phyloP scores from a whole-genome alignment of 2,888 invertebrate species.

The Synergus umbraculus region DNA sequence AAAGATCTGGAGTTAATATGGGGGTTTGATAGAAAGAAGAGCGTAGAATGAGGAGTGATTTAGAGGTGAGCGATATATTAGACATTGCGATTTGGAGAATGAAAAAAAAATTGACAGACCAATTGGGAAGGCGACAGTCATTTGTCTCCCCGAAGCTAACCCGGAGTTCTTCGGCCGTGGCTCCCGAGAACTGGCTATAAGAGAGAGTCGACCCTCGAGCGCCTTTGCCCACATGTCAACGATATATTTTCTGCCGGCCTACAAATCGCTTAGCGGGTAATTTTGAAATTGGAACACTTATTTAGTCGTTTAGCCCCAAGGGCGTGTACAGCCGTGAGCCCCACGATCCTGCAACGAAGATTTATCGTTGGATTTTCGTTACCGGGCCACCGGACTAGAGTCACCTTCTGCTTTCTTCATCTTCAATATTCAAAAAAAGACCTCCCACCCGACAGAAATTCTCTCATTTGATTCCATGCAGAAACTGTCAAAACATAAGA shows the following conservation, averaged over 20 bases:
- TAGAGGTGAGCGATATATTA: conserved; percentile 36
- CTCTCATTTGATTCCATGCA: not conserved
- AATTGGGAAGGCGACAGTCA: conserved; percentile 67
- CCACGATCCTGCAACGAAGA: conserved; percentile 55
- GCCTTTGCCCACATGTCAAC: conserved; percentile 73
- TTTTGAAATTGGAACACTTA: conserved; percentile 77
- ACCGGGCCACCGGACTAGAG: conserved; percentile 37
- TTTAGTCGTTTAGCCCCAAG: conserved; percentile 75
- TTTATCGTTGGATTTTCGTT: conserved; percentile 67
- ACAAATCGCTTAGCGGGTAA: conserved; percentile 77
- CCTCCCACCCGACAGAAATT: not conserved
- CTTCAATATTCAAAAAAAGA: not conserved
- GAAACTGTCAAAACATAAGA: conserved; percentile 4
- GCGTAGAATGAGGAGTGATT: conserved; percentile 22
- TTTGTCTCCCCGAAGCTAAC: conserved; percentile 70
- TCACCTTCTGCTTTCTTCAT: conserved; percentile 16
- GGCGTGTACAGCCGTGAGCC: conserved; percentile 62
- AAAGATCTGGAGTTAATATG: not conserved
- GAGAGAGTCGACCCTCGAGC: conserved; percentile 57
- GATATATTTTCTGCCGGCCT: conserved; percentile 76
- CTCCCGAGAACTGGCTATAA: conserved; percentile 49
- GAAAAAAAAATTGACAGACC: conserved; percentile 53
- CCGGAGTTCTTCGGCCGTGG: conserved; percentile 46
- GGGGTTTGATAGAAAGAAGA: conserved; percentile 5
- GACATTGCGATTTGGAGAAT: conserved; percentile 45